A percentile compares a stretch with the other conserved stretches of the same genome.
Evolutionary conservation across 2,888 invertebrate species (phyloP).

Genomic region (Adelphocoris suturalis): DNA sequence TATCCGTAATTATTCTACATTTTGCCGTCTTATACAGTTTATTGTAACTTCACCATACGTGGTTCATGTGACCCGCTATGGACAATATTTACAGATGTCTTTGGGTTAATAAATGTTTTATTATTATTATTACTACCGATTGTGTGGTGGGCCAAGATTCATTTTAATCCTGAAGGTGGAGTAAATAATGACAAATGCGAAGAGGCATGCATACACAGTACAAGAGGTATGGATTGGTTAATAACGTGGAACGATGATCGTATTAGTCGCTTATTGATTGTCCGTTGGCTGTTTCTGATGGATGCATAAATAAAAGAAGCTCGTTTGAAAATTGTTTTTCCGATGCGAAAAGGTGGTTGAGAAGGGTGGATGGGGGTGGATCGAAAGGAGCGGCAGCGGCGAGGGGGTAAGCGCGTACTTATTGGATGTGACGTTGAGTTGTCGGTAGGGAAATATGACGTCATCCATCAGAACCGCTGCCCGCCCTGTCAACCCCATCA

Average conservation of each 20-base stretch:
- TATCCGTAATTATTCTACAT: too few relatives aligned
- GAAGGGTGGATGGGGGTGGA: neutral
- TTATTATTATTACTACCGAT: too few relatives aligned
- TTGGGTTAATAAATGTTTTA: too few relatives aligned
- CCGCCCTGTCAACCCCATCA: slow-evolving; percentile 72
- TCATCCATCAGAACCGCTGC: slow-evolving; percentile 68
- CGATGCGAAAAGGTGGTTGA: neutral
- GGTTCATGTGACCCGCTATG: too few relatives aligned
- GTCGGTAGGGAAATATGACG: slow-evolving; percentile 71
- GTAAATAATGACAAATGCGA: too few relatives aligned
- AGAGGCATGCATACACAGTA: too few relatives aligned
- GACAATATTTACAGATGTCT: too few relatives aligned
- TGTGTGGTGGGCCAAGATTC: too few relatives aligned
- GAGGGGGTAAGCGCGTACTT: slow-evolving; percentile 55
- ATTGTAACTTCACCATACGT: too few relatives aligned
- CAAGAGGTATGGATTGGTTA: neutral
- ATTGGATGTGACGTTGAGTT: slow-evolving; percentile 70
- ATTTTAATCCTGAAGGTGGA: too few relatives aligned
- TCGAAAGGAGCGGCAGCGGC: neutral
- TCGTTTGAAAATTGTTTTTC: neutral
- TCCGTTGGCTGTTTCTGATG: neutral
- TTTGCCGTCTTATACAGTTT: too few relatives aligned
- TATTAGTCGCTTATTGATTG: neutral
- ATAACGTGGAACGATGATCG: neutral
- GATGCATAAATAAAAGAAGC: neutral